phyloP scores from a whole-genome alignment of 2,797 vertebrate species.

The Nyctalus aviator region DNA sequence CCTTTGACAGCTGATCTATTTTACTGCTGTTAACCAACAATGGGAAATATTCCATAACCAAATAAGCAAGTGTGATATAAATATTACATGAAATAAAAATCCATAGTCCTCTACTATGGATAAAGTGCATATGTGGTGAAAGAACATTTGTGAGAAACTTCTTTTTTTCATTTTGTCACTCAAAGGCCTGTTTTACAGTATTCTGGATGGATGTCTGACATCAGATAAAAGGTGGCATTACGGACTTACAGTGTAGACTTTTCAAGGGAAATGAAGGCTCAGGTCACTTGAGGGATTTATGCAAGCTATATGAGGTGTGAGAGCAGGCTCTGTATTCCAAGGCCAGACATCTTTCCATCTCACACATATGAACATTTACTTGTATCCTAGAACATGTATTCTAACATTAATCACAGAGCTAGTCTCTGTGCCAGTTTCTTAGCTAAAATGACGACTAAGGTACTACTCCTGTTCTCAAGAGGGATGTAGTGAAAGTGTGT shows the following conservation, averaged over 20 bases:
- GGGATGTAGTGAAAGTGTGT: not conserved
- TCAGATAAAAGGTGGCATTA: not conserved
- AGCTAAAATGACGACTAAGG: not conserved
- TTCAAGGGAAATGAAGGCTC: not conserved
- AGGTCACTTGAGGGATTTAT: not conserved
- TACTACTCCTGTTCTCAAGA: not conserved
- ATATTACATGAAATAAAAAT: slow-evolving; percentile 29
- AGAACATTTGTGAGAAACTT: not conserved
- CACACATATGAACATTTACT: not conserved
- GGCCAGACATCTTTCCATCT: not conserved
- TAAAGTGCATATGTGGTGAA: not conserved
- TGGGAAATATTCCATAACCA: slow-evolving; percentile 7
- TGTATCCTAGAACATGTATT: not conserved
- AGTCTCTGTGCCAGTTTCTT: slow-evolving; percentile 10
- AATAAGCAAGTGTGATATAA: slow-evolving; percentile 17
- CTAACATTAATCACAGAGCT: slow-evolving; percentile 9
- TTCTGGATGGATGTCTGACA: not conserved
- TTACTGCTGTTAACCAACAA: not conserved
- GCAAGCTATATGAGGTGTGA: not conserved
- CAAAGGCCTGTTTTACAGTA: not conserved
- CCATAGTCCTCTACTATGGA: not conserved
- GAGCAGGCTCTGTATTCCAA: not conserved
- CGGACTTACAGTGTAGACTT: not conserved
- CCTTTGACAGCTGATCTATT: not conserved
- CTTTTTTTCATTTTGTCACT: not conserved